Conservation (phyloP, 2,888 invertebrate genomes). For the Neelides folsomi region DNA sequence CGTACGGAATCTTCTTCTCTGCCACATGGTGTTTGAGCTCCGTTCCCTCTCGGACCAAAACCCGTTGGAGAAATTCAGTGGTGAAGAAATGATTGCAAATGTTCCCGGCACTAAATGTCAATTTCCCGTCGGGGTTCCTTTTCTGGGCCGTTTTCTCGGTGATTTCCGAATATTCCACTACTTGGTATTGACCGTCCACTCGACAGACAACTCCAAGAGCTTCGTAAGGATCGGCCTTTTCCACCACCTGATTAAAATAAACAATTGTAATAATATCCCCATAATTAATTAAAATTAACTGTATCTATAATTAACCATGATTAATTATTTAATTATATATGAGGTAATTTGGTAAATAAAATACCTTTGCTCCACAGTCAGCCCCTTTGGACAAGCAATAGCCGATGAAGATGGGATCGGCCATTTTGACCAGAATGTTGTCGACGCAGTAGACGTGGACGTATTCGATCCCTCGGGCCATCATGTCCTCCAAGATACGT, state of each 20-base stretch:
- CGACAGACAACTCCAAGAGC: constrained; percentile 92
- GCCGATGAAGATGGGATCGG: constrained; percentile 91
- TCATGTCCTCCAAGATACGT: constrained; percentile 67
- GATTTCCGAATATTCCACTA: constrained; percentile 95
- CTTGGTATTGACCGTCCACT: constrained; percentile 78
- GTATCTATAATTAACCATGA: neutral
- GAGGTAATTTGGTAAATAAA: neutral
- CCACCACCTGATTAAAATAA: constrained; percentile 47
- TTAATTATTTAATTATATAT: neutral
- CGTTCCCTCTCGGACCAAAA: constrained; percentile 57
- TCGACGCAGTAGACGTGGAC: constrained; percentile 97
- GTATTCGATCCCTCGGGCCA: constrained; percentile 63
- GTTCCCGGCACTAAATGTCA: constrained; percentile 87
- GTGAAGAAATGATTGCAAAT: constrained; percentile 98
- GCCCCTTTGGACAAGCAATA: constrained; percentile 79
- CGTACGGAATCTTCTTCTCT: constrained; percentile 87
- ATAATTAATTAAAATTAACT: neutral
- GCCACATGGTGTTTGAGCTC: constrained; percentile 83
- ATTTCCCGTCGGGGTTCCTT: constrained; percentile 57
- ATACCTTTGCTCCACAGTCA: constrained; percentile 84
- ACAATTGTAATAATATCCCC: neutral
- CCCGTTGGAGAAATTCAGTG: constrained; percentile 61
- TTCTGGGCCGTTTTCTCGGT: constrained; percentile 72
- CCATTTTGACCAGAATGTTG: constrained; percentile 94
- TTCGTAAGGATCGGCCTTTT: constrained; percentile 79